Base-by-base conservation (phyloP, 2,113 vertebrate species). In the Melanocharis versteri region DNA sequence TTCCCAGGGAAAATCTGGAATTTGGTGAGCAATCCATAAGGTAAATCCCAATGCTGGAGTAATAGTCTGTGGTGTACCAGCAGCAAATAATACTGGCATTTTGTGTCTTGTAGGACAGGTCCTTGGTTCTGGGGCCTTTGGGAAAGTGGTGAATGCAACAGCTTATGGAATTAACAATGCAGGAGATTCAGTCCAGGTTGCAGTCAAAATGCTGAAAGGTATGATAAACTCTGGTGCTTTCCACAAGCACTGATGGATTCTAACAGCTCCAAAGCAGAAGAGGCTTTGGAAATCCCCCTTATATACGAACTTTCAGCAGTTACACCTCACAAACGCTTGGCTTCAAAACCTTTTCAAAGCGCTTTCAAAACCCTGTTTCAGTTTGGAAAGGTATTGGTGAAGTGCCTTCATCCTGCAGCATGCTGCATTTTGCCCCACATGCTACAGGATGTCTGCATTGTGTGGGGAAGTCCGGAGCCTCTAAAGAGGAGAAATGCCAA, bases 161-260 rank as follows among this genome's bases (percentile, higher is more conserved):
- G 99, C 99, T 53, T 99, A 99, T 61, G 99, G 99, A 79, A 99
- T 99, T 89, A 98, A 95, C 94, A 98, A 97, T 56, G 98, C 98
- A 2, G 99, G 98, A 71, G 98, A 98, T 57, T 98, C 98, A 1
- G 97, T 98, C 96, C 98, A 99, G 94, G 99, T 99, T 2, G 99
- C 99, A 4, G 99, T 99, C 62, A 99, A 99, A 98, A 99, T 99
- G 99, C 97, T 99, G 15, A 99, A 99, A 99, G 99, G 99, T 99
- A 97, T 15, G 4, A 71, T 79, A 37, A 91, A 47, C 8, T 31
- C 50, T 70, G 47, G 21, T 45, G 35, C 26, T 30, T 62, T 56
- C 57, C 3, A 1, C 45, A 76, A 78, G 37, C 24, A 48, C 8
- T 23, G 17, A 44, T 6, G 11, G 40, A 2, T 47, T 45, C 57